These are phyloP conservation scores for Eretmodus cyanostictus DNA, from an alignment of 2,113 vertebrate genomes.

Conservation along the genomic window DNA sequence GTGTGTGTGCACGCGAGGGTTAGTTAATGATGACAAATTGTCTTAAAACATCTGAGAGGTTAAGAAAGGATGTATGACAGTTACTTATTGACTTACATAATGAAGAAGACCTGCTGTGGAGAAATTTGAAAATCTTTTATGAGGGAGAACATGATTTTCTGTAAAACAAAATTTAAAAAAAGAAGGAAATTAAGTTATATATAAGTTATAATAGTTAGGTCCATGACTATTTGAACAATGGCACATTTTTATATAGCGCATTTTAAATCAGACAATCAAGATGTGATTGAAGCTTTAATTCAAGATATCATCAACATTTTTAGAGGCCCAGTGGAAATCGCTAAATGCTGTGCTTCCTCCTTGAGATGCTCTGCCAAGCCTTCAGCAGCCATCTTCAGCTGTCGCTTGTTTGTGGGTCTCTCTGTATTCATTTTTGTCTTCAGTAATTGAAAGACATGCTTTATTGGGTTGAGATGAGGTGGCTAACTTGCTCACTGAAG, in stretches of 20 bases:
- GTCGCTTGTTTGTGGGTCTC: background rate
- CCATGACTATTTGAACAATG: background rate
- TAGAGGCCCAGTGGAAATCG: background rate
- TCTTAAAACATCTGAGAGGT: background rate
- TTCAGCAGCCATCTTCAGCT: background rate
- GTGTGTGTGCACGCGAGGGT: background rate
- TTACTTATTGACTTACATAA: background rate
- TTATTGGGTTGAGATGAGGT: background rate
- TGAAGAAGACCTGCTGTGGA: background rate
- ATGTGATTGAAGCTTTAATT: background rate
- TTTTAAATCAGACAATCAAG: background rate
- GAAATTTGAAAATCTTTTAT: background rate
- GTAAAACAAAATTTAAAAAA: background rate
- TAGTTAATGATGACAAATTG: constrained; percentile 17
- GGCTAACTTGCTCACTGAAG: background rate
- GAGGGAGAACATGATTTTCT: background rate
- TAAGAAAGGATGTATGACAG: background rate
- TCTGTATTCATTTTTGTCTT: background rate
- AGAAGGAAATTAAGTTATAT: background rate
- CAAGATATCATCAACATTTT: background rate
- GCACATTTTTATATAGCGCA: background rate
- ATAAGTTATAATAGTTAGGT: background rate
- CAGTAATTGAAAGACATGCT: background rate
- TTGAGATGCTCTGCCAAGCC: background rate
- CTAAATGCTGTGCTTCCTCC: background rate